Evolutionary conservation across 2,113 vertebrate species (phyloP).

Genomic region (Sphaerodactylus townsendi): DNA sequence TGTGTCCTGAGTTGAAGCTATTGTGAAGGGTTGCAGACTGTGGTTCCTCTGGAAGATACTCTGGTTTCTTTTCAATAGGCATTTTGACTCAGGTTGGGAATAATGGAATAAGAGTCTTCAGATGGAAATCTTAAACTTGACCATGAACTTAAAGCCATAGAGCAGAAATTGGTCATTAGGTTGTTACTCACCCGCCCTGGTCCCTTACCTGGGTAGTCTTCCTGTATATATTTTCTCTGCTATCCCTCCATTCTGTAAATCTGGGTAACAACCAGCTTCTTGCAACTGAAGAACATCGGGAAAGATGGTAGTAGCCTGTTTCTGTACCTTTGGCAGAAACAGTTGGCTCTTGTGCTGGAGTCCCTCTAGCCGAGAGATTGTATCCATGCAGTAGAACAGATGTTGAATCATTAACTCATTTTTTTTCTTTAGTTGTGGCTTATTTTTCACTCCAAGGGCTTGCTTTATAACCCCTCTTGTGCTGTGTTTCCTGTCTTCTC

Average conservation of each 20-base stretch:
- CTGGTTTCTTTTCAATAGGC: not conserved
- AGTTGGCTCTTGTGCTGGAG: too few relatives aligned
- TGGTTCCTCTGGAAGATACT: constrained; percentile 8
- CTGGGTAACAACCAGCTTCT: not conserved
- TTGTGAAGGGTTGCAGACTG: not conserved
- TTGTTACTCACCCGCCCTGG: not conserved
- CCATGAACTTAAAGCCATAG: not conserved
- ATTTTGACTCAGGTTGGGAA: not conserved
- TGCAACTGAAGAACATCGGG: not conserved
- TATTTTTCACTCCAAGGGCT: too few relatives aligned
- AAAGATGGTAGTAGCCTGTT: not conserved
- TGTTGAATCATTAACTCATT: too few relatives aligned
- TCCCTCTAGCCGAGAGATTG: too few relatives aligned
- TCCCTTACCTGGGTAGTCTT: not conserved
- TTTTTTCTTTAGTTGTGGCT: too few relatives aligned
- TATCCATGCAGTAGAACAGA: too few relatives aligned
- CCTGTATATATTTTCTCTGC: not conserved
- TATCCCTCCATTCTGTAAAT: not conserved
- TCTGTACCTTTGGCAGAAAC: too few relatives aligned
- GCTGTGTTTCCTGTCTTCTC: too few relatives aligned
- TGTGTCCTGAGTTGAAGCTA: not conserved
- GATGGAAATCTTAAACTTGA: not conserved
- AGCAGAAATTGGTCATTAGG: not conserved
- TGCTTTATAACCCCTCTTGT: too few relatives aligned
- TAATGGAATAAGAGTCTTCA: not conserved